A percentile compares a stretch with the other conserved stretches of the same genome.
phyloP scores from a whole-genome alignment of 2,113 vertebrate genomes.

The Andinoacara biseriatus region DNA sequence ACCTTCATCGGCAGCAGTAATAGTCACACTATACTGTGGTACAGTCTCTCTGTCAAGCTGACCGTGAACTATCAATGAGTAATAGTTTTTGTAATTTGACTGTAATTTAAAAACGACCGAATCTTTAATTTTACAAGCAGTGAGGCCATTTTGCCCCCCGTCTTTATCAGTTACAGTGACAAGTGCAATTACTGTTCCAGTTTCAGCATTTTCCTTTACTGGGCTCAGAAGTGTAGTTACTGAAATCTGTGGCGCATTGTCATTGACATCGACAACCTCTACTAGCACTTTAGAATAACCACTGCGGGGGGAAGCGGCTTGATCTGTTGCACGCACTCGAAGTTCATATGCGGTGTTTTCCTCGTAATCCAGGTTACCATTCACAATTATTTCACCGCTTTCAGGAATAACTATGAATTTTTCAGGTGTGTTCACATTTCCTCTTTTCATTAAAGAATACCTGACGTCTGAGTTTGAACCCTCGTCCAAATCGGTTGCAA shows the following conservation, averaged over 20 bases:
- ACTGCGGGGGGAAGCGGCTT: slow-evolving; percentile 57
- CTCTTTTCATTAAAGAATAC: slow-evolving; percentile 68
- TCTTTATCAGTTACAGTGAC: slow-evolving; percentile 85
- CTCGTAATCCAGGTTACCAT: slow-evolving; percentile 75
- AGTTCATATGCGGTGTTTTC: slow-evolving; percentile 73
- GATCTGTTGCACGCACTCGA: slow-evolving; percentile 67
- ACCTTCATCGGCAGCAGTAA: slow-evolving; percentile 84
- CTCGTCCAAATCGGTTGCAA: slow-evolving; percentile 81
- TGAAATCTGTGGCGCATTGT: slow-evolving; percentile 86
- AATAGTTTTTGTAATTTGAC: slow-evolving; percentile 87
- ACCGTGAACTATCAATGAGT: slow-evolving; percentile 81
- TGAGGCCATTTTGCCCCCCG: slow-evolving; percentile 81
- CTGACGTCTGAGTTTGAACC: slow-evolving; percentile 70
- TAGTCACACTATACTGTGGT: slow-evolving; percentile 81
- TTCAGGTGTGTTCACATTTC: slow-evolving; percentile 65
- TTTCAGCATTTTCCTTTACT: slow-evolving; percentile 80
- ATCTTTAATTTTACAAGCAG: slow-evolving; percentile 76
- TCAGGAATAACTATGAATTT: slow-evolving; percentile 77
- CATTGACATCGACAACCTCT: slow-evolving; percentile 87
- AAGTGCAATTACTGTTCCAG: slow-evolving; percentile 85
- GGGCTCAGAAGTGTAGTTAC: slow-evolving; percentile 82
- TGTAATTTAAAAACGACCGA: slow-evolving; percentile 83
- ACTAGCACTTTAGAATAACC: slow-evolving; percentile 83
- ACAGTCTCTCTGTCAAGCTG: slow-evolving; percentile 82
- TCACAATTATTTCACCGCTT: slow-evolving; percentile 82